Base-by-base conservation (phyloP, 1,140 invertebrate species). In the Zaprionus tsacasi region DNA sequence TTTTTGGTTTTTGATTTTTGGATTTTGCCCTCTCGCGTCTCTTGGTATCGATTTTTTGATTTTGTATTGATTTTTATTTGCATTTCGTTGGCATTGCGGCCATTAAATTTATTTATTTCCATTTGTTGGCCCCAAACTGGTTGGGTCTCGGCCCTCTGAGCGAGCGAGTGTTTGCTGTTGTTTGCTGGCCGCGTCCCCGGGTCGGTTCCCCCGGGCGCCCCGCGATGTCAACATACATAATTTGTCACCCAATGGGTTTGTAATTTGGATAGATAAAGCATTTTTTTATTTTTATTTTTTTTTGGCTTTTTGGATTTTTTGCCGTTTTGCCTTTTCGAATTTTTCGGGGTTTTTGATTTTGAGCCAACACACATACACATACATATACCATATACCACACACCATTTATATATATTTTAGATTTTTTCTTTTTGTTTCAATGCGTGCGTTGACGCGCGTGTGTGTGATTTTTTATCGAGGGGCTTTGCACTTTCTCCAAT, bases 401-500 rank as follows among this genome's bases (percentile, higher is more conserved):
- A 21, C 21, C 21, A 40, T 45, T 7, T 10, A 10, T 45, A 17
- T 17, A 15, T 45, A 17, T 48, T 55, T 33, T 35, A 8, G 33
- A 35, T 35, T 35, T 35, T 35, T 35, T 35, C 33, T 56, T 48
- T 61, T 61, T 30, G 25, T 48, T 33, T 38, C 13, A 45, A 61
- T 50, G 59, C 25, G 21, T 36, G 35, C 35, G 59, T 52, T 55
- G 21, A 55, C 52, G 45, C 43, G 43, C 15, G 55, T 50, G 70
- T 56, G 68, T 67, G 61, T 63, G 45, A 30, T 43, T 68, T 66
- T 74, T 72, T 70, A 67, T 78, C 7, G 50, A 55, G 70, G 63
- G 71, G 72, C 82, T 87, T 88, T 88, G 83, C 85, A 88, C 83
- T 88, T 88, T 88, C 83, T 83, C 83, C 85, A 76, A 89, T 83